Base-by-base conservation (phyloP, 2,888 invertebrate genomes). In the Apamea anceps region DNA sequence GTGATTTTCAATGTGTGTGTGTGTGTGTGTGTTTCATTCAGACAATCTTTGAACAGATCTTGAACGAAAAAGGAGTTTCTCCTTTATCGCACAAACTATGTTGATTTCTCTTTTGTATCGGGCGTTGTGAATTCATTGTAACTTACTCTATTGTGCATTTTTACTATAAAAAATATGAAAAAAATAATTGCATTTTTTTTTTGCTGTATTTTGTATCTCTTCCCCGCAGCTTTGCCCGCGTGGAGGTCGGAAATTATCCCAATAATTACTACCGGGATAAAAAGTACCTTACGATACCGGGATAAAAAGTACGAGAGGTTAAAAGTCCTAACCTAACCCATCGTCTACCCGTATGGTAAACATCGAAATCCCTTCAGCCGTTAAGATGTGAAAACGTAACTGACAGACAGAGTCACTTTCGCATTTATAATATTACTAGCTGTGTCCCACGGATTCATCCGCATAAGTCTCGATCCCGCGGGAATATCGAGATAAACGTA, bases 31-130 rank as follows among this genome's bases (percentile, higher is more conserved):
- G 37, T 37, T 37, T 37, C 66, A 60, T 73, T 37, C 70, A 62
- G 72, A 54, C 70, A 79, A 84, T 82, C 79, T 79, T 71, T 65
- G 70, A 79, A 73, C 79, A 73, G 63, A 79, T 82, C 82, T 79
- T 42, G 60, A 82, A 73, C 68, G 45, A 75, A 75, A 81, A 81
- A 81, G 66, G 13, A 57, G 48, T 15, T 42, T 32, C 57, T 57
- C 51, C 57, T 81, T 60, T 74, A 80, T 66, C 6, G 74, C 21
- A 32, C 45, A 74, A 73, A 65, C 65, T 82, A 63, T 37, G 28
- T 79, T 65, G 45, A 72, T 54, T 80, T 45, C 32, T 54, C 2
- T 63, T 80, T 80, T 71, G 54, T 45, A 57, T 74, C 25, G 7
- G 37, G n/a, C 7, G 0, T 54, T 54, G 54, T 54, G 71, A 54